A percentile compares a stretch with the other conserved stretches of the same genome.
These are phyloP conservation scores for Pseudochromis fuscus DNA, from an alignment of 2,797 vertebrate genomes.

Conservation along the genomic window DNA sequence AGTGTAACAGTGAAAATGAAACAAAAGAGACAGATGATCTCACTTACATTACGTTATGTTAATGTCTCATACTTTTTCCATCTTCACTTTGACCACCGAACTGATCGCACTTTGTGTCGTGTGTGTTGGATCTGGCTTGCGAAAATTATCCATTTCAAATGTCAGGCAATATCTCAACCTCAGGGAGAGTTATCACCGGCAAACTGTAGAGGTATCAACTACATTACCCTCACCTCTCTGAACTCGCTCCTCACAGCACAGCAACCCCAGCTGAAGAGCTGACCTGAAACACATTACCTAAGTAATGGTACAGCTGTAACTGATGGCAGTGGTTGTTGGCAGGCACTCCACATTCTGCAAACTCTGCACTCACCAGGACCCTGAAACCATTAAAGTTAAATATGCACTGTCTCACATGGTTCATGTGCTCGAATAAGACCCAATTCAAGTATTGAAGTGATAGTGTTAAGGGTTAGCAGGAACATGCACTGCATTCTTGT, in stretches of 20 bases:
- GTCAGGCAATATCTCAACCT: conserved; percentile 50
- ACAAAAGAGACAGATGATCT: conserved; percentile 24
- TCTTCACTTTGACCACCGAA: neutral
- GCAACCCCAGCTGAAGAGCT: conserved; percentile 56
- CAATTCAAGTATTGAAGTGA: conserved; percentile 52
- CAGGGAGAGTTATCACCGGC: conserved; percentile 34
- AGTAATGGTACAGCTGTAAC: conserved; percentile 61
- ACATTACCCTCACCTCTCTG: conserved; percentile 62
- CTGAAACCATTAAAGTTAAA: conserved; percentile 64
- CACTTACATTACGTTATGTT: conserved; percentile 20
- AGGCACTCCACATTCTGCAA: conserved; percentile 61
- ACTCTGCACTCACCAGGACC: conserved; percentile 52
- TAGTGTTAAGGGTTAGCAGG: conserved; percentile 45
- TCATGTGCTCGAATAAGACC: conserved; percentile 54
- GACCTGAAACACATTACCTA: conserved; percentile 70
- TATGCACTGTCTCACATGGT: conserved; percentile 63
- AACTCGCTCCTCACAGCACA: conserved; percentile 54
- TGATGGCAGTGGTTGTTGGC: conserved; percentile 64
- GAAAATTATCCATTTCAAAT: conserved; percentile 61
- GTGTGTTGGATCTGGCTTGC: conserved; percentile 24
- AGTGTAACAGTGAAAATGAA: conserved; percentile 24
- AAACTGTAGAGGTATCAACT: conserved; percentile 61
- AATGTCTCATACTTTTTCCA: conserved; percentile 21
- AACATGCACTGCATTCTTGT: neutral
- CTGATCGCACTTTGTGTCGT: neutral